Conservation (phyloP, 1,140 invertebrate genomes). For the Diorhabda sublineata region DNA sequence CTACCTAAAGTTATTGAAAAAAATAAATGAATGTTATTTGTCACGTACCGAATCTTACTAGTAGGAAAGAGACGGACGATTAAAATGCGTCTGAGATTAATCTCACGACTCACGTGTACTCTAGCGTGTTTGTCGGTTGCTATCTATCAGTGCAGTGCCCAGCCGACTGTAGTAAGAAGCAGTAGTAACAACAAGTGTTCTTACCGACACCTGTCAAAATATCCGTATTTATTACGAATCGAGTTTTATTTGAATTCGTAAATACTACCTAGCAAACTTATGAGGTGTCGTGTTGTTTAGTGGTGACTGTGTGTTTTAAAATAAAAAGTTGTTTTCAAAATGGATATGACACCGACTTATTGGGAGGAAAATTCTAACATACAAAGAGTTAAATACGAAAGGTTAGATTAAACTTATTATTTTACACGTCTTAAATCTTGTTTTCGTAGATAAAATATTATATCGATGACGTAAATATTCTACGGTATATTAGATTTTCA, state of each 20-base stretch:
- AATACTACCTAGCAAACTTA: background rate
- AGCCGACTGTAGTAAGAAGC: slow-evolving; percentile 24
- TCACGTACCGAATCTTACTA: slow-evolving; percentile 21
- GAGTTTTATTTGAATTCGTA: too few relatives aligned
- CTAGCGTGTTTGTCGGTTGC: slow-evolving; percentile 33
- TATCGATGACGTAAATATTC: slow-evolving; percentile 29
- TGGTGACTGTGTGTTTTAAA: slow-evolving; percentile 9
- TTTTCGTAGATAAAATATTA: slow-evolving; percentile 13
- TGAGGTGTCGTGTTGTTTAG: background rate
- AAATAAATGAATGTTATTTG: slow-evolving; percentile 17
- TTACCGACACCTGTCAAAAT: slow-evolving; percentile 25
- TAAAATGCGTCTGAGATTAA: slow-evolving; percentile 21
- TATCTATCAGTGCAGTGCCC: slow-evolving; percentile 33
- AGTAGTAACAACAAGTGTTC: slow-evolving; percentile 12
- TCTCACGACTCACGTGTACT: slow-evolving; percentile 35
- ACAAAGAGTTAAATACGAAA: slow-evolving; percentile 37
- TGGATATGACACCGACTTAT: slow-evolving; percentile 35
- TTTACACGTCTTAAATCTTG: background rate
- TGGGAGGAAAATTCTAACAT: slow-evolving; percentile 39
- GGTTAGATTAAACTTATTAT: slow-evolving; percentile 24
- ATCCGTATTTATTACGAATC: slow-evolving; percentile 11
- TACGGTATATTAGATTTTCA: slow-evolving; percentile 19
- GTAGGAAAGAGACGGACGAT: slow-evolving; percentile 25
- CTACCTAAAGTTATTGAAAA: too few relatives aligned
- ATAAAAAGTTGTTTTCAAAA: slow-evolving; percentile 18